These are phyloP conservation scores for Lissocephala sabroskyi DNA, from an alignment of 2,888 invertebrate genomes.

Conservation along the genomic window DNA sequence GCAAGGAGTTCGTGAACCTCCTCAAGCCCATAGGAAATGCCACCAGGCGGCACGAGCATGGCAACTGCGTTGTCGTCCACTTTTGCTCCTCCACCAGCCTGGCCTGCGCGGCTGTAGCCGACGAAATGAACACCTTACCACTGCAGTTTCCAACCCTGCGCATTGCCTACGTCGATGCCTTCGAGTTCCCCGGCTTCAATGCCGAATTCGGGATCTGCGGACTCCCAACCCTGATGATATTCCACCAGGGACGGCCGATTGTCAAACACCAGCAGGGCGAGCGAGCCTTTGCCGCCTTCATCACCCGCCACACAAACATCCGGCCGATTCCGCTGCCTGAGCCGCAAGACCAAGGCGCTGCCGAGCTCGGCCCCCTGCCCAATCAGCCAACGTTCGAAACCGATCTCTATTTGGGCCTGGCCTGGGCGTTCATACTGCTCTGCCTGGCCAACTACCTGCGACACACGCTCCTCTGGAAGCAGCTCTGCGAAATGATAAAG, in stretches of 20 bases:
- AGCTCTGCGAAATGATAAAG: conserved; percentile 86
- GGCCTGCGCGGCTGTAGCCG: conserved; percentile 91
- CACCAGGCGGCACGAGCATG: conserved; percentile 77
- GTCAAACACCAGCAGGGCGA: conserved; percentile 89
- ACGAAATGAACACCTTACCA: conserved; percentile 91
- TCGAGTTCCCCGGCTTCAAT: conserved; percentile 86
- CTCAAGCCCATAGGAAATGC: conserved; percentile 69
- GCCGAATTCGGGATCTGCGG: conserved; percentile 93
- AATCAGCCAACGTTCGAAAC: conserved; percentile 83
- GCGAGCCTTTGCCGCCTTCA: conserved; percentile 84
- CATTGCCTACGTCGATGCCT: conserved; percentile 92
- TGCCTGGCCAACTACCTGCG: conserved; percentile 84
- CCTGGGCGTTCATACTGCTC: conserved; percentile 88
- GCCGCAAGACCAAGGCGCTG: conserved; percentile 53
- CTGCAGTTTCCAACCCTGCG: conserved; percentile 89
- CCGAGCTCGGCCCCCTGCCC: conserved; percentile 78
- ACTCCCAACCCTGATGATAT: conserved; percentile 89
- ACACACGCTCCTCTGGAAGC: conserved; percentile 83
- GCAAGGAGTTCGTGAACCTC: conserved; percentile 67
- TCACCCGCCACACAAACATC: conserved; percentile 83
- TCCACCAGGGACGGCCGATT: conserved; percentile 90
- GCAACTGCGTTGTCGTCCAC: conserved; percentile 84
- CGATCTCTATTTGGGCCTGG: conserved; percentile 85
- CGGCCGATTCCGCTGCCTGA: conserved; percentile 70
- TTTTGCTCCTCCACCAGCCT: conserved; percentile 94